Conservation (phyloP, 1,140 invertebrate genomes). For the Heterodera carotae region DNA sequence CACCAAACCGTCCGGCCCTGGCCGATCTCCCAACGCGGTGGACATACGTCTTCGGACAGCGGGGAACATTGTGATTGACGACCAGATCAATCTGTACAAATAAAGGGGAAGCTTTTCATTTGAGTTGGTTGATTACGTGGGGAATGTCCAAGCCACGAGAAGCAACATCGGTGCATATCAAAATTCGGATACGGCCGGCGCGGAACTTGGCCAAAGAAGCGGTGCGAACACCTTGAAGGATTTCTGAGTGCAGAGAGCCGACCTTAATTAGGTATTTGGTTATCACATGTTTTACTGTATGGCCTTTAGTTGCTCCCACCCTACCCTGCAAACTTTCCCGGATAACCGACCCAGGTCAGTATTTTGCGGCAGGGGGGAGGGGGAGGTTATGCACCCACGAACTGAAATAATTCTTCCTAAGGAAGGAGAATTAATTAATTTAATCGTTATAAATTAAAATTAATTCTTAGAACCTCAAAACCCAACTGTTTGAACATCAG, state of each 20-base stretch:
- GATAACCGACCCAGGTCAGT: too few species aligned
- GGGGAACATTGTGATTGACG: slow-evolving; percentile 61
- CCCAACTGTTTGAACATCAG: slow-evolving; percentile 61
- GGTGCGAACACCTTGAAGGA: slow-evolving; percentile 45
- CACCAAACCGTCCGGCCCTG: slow-evolving; percentile 65
- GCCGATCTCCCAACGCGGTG: slow-evolving; percentile 62
- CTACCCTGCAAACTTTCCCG: too few species aligned
- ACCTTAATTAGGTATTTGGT: slow-evolving; percentile 39
- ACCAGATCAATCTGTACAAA: slow-evolving; percentile 63
- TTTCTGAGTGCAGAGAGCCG: slow-evolving; percentile 57
- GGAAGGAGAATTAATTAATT: too few species aligned
- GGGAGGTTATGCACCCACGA: too few species aligned
- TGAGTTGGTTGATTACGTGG: slow-evolving; percentile 46
- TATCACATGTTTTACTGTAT: neutral
- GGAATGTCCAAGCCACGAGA: slow-evolving; percentile 67
- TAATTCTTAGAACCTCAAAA: slow-evolving; percentile 49
- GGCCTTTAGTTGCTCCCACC: too few species aligned
- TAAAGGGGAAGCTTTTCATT: slow-evolving; percentile 12
- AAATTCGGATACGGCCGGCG: slow-evolving; percentile 45
- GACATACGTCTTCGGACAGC: slow-evolving; percentile 59
- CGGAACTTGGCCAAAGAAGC: slow-evolving; percentile 41
- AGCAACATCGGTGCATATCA: slow-evolving; percentile 55
- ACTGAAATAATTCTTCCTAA: too few species aligned
- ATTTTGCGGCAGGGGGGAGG: too few species aligned
- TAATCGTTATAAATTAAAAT: neutral